Conservation (phyloP, 2,113 vertebrate species). For the Oncorhynchus mykiss region DNA sequence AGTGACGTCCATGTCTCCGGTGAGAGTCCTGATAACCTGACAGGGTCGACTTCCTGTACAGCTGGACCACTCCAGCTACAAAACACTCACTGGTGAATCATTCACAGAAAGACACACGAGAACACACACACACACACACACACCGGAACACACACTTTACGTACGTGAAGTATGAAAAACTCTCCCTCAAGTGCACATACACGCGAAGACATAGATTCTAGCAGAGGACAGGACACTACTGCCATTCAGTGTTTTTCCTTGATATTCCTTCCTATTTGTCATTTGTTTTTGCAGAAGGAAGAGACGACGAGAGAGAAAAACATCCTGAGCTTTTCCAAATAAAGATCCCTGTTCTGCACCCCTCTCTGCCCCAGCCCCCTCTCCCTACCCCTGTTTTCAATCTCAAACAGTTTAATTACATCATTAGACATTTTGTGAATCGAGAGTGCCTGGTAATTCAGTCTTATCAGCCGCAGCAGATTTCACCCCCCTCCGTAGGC, state of each 20-base stretch:
- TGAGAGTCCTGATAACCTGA: slow-evolving; percentile 62
- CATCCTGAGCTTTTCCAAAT: slow-evolving; percentile 53
- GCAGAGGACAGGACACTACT: neutral
- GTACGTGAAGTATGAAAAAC: slow-evolving; percentile 9
- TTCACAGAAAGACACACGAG: slow-evolving; percentile 37
- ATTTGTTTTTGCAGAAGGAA: slow-evolving; percentile 38
- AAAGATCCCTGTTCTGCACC: slow-evolving; percentile 11
- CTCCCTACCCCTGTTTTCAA: slow-evolving; percentile 22
- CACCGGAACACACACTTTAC: slow-evolving; percentile 18
- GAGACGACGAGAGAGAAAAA: slow-evolving; percentile 57
- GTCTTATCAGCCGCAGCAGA: slow-evolving; percentile 55
- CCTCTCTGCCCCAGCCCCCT: slow-evolving; percentile 21
- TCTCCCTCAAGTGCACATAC: slow-evolving; percentile 12
- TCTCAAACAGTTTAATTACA: slow-evolving; percentile 59
- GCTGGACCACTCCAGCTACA: slow-evolving; percentile 61
- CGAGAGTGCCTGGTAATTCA: slow-evolving; percentile 28
- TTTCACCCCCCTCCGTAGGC: slow-evolving; percentile 28
- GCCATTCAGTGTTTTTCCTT: slow-evolving; percentile 33
- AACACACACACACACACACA: slow-evolving; percentile 18
- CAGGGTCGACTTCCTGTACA: slow-evolving; percentile 71
- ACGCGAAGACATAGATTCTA: slow-evolving; percentile 13
- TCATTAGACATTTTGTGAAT: slow-evolving; percentile 67
- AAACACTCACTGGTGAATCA: slow-evolving; percentile 57
- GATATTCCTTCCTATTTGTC: slow-evolving; percentile 19
- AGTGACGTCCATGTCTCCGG: slow-evolving; percentile 53